Conservation (phyloP, 2,113 vertebrate species). For the Solenodon paradoxus region DNA sequence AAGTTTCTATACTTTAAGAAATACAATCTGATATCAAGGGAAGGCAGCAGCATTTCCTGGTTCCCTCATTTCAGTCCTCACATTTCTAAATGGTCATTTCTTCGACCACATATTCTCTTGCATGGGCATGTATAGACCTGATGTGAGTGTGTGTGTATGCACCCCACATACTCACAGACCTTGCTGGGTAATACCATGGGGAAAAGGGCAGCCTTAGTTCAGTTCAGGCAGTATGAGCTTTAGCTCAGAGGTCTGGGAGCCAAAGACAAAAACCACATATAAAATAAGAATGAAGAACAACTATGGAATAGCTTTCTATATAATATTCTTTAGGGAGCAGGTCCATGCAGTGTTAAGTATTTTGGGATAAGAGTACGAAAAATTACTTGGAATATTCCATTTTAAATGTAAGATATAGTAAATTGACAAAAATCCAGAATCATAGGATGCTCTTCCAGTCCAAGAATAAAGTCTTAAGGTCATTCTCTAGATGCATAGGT, state of each 20-base stretch:
- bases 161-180: background rate
- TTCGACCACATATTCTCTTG: background rate
- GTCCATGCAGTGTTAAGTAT: background rate
- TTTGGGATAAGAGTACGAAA: background rate
- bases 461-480: background rate
- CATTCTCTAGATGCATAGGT: background rate
- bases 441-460: background rate
- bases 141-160: background rate
- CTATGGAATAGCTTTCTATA: background rate
- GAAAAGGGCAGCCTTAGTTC: background rate
- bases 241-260: background rate
- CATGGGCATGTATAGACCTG: background rate
- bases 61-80: background rate
- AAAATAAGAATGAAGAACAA: background rate
- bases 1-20: background rate
- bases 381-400: background rate
- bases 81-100: background rate
- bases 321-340: background rate
- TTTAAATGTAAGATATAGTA: background rate
- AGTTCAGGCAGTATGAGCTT: background rate
- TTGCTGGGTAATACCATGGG: background rate
- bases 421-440: constrained; percentile 17
- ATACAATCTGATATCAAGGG: background rate
- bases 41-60: background rate
- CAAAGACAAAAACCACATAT: constrained; percentile 31